These are phyloP conservation scores for Bellardia pandia DNA, from an alignment of 2,888 invertebrate species.

Conservation along the genomic window DNA sequence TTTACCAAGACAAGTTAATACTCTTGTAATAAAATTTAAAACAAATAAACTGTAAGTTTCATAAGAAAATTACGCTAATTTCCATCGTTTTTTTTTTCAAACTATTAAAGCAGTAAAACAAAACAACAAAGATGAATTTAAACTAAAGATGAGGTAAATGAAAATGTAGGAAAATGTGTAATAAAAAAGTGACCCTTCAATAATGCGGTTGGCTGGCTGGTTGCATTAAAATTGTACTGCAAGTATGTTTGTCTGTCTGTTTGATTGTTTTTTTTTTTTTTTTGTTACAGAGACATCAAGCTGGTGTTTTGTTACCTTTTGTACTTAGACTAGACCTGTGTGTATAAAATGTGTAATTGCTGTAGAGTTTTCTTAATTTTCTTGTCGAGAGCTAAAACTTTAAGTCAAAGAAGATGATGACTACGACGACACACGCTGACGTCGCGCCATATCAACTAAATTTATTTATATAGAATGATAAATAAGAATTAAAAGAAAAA, in stretches of 20 bases:
- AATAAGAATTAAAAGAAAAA: not conserved
- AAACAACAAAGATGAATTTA: slow-evolving; percentile 30
- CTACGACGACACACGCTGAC: slow-evolving; percentile 64
- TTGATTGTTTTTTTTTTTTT: slow-evolving; percentile 1
- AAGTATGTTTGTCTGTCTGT: slow-evolving; percentile 7
- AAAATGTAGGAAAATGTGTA: slow-evolving; percentile 45
- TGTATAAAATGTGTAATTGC: slow-evolving; percentile 61
- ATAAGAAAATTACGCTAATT: slow-evolving; percentile 36
- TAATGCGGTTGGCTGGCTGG: slow-evolving; percentile 41
- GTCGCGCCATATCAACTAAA: slow-evolving; percentile 57
- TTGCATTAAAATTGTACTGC: slow-evolving; percentile 52
- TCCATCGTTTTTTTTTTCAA: not conserved
- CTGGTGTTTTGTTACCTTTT: slow-evolving; percentile 28
- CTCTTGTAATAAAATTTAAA: slow-evolving; percentile 18
- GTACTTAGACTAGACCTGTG: slow-evolving; percentile 47
- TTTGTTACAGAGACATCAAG: slow-evolving; percentile 35
- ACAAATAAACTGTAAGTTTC: not conserved
- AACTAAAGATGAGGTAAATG: slow-evolving; percentile 38
- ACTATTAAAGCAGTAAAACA: slow-evolving; percentile 28
- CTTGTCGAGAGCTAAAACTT: slow-evolving; percentile 58
- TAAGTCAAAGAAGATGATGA: not conserved
- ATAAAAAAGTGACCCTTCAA: slow-evolving; percentile 58
- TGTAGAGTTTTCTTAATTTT: slow-evolving; percentile 69
- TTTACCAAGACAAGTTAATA: not conserved
- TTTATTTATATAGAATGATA: slow-evolving; percentile 4